phyloP scores from a whole-genome alignment of 2,888 invertebrate species.

The Ceratothoa steindachneri region DNA sequence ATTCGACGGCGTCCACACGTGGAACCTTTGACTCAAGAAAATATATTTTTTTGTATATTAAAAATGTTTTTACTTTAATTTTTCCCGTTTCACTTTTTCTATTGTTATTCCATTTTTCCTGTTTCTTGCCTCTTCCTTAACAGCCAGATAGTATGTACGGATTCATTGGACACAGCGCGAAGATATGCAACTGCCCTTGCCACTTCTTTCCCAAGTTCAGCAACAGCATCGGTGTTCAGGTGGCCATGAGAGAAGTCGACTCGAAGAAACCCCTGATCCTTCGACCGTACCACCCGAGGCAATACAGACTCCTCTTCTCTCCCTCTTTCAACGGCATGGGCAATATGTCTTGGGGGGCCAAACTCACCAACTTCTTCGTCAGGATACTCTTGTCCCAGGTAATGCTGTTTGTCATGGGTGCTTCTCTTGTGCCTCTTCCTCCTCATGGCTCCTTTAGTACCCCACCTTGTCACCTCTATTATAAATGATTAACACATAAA shows the following conservation, averaged over 20 bases:
- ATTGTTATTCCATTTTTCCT: too few relatives aligned
- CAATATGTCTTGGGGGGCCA: constrained; percentile 19
- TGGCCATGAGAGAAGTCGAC: constrained; percentile 23
- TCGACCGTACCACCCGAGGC: constrained; percentile 21
- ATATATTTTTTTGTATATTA: not conserved
- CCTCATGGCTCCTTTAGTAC: not conserved
- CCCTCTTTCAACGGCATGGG: constrained; percentile 30
- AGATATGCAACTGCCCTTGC: constrained; percentile 45
- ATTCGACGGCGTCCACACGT: too few relatives aligned
- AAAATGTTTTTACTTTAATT: not conserved
- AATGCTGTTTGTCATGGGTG: not conserved
- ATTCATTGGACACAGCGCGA: constrained; percentile 30
- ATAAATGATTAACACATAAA: too few relatives aligned
- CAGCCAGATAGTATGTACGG: constrained; percentile 6
- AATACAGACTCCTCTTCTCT: constrained; percentile 38
- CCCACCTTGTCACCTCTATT: too few relatives aligned
- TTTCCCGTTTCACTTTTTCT: not conserved
- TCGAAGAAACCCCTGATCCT: constrained; percentile 15
- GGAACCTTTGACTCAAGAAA: too few relatives aligned
- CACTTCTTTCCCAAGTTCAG: constrained; percentile 39
- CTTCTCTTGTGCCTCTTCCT: not conserved
- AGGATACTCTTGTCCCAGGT: constrained; percentile 43
- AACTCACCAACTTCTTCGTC: constrained; percentile 25
- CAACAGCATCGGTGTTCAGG: constrained; percentile 32
- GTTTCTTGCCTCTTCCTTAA: not conserved